Evolutionary conservation across 2,888 invertebrate genomes (phyloP).

Genomic region (Nowickia ferox): DNA sequence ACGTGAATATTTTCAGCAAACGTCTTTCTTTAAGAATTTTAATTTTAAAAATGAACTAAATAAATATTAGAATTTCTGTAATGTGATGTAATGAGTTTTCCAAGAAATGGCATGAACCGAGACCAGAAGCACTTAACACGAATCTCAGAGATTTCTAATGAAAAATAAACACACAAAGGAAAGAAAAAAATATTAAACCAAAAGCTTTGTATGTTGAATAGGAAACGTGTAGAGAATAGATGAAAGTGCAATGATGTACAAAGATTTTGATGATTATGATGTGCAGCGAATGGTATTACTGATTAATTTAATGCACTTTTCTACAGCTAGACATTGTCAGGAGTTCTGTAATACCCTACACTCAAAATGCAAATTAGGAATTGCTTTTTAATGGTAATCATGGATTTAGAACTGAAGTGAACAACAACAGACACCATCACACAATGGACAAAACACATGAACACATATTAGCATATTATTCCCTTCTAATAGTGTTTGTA

Average conservation of each 20-base stretch:
- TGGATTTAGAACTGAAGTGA: no score
- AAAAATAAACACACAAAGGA: constrained; percentile 57
- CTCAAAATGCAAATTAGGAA: not conserved
- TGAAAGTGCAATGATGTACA: constrained; percentile 56
- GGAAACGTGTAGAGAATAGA: constrained; percentile 40
- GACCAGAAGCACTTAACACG: constrained; percentile 72
- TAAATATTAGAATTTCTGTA: constrained; percentile 48
- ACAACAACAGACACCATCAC: no score
- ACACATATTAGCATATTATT: no score
- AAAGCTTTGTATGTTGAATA: constrained; percentile 3
- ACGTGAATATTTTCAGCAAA: constrained; percentile 13
- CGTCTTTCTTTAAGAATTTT: constrained; percentile 33
- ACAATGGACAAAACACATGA: no score
- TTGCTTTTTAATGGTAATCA: no score
- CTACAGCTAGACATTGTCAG: not conserved
- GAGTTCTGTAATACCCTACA: not conserved
- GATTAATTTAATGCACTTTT: constrained; percentile 3
- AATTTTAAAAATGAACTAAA: constrained; percentile 48
- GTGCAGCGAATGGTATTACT: constrained; percentile 6
- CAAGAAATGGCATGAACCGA: constrained; percentile 52
- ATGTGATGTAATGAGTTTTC: constrained; percentile 52
- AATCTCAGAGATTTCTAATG: constrained; percentile 68
- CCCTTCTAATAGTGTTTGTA: no score
- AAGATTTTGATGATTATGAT: constrained; percentile 31
- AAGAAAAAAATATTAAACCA: not conserved